These are phyloP conservation scores for Erebia aethiops DNA, from an alignment of 2,888 invertebrate genomes.

Conservation along the genomic window DNA sequence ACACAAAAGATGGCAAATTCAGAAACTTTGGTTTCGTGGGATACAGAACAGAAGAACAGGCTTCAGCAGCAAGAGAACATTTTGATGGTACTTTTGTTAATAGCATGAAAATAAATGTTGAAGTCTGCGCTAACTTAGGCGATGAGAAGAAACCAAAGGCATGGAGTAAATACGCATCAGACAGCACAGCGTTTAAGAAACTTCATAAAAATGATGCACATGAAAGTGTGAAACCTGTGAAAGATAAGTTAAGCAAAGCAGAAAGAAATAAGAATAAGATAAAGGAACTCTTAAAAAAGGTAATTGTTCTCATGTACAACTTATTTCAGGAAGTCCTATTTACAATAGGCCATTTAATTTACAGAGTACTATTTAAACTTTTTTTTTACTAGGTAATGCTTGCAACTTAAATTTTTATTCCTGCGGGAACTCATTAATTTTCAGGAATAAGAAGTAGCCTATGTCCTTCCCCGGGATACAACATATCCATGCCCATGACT, in stretches of 20 bases:
- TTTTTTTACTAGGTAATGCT: no score
- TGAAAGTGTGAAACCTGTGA: constrained; percentile 52
- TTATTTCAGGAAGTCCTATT: no score
- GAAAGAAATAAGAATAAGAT: constrained; percentile 81
- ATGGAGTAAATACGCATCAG: constrained; percentile 95
- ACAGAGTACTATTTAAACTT: no score
- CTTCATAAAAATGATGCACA: constrained; percentile 65
- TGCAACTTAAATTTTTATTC: no score
- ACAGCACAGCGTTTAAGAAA: constrained; percentile 87
- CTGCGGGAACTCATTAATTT: no score
- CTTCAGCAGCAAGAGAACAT: constrained; percentile 88
- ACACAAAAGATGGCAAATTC: constrained; percentile 95
- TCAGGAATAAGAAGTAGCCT: no score
- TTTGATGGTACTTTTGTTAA: constrained; percentile 94
- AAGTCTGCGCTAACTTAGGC: constrained; percentile 87
- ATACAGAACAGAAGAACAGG: constrained; percentile 91
- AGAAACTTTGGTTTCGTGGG: constrained; percentile 97
- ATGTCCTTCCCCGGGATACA: no score
- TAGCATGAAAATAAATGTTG: constrained; percentile 91
- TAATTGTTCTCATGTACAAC: constrained; percentile 47
- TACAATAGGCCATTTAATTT: no score
- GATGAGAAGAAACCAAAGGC: constrained; percentile 90
- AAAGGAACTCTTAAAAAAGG: constrained; percentile 86
- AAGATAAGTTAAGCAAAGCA: constrained; percentile 60
- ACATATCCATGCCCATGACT: no score